Evolutionary conservation across 2,113 vertebrate species (phyloP).

Genomic region (Condylura cristata): DNA sequence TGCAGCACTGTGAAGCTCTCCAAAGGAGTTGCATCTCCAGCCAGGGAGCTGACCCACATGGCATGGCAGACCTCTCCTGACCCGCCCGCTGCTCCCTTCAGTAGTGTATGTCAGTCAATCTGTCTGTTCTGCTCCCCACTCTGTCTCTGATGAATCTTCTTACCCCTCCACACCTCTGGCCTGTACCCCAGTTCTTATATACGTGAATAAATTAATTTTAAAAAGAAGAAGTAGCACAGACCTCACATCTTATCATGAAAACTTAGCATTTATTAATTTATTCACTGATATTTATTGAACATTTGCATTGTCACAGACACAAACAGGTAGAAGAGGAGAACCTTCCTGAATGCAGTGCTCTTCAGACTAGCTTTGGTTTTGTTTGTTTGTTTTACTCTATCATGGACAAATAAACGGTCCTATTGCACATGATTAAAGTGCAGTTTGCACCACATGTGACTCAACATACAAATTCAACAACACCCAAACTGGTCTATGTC

Average conservation of each 20-base stretch:
- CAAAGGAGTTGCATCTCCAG: too few species aligned
- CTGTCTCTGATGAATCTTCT: too few species aligned
- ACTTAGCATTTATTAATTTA: conserved; percentile 2
- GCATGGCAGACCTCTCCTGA: too few species aligned
- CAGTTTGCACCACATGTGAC: conserved; percentile 1
- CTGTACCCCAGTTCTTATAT: too few species aligned
- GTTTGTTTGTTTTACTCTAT: background rate
- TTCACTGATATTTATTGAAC: background rate
- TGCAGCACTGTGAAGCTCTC: too few species aligned
- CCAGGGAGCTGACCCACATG: too few species aligned
- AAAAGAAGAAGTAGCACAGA: background rate
- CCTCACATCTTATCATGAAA: background rate
- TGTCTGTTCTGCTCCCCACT: too few species aligned
- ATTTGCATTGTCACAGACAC: background rate
- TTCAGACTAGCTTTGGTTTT: background rate
- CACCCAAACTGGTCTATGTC: conserved; percentile 26
- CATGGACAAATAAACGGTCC: background rate
- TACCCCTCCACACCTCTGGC: too few species aligned
- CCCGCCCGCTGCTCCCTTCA: too few species aligned
- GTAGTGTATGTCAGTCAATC: too few species aligned
- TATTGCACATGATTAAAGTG: background rate
- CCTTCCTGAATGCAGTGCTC: background rate
- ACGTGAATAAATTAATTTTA: too few species aligned
- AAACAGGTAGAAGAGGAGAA: background rate
- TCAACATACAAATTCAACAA: conserved; percentile 42